Conservation (phyloP, 1,140 invertebrate genomes). For the Lepidurus packardi region DNA sequence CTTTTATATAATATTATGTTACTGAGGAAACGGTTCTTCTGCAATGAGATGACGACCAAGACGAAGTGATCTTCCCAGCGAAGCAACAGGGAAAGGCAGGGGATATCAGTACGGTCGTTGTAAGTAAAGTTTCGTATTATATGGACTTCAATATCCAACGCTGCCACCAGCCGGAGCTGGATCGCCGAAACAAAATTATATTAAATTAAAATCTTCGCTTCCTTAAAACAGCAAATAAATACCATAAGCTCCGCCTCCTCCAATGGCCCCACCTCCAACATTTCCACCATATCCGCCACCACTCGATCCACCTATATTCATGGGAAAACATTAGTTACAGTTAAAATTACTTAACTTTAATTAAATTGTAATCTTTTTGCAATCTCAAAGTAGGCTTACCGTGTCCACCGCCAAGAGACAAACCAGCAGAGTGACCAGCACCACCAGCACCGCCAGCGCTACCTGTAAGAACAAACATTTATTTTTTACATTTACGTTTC, state of each 20-base stretch:
- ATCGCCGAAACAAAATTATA: no score
- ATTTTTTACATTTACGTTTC: neutral
- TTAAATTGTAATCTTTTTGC: neutral
- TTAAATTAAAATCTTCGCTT: no score
- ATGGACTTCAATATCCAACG: neutral
- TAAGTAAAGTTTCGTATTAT: neutral
- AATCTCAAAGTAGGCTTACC: neutral
- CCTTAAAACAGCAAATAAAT: no score
- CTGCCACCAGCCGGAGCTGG: neutral
- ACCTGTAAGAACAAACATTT: neutral
- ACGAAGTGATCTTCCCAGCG: neutral
- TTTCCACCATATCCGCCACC: neutral
- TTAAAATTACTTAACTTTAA: neutral
- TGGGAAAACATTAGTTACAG: no score
- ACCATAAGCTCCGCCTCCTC: neutral
- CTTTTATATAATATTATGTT: slow-evolving; percentile 13
- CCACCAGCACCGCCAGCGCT: neutral
- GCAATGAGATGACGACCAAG: slow-evolving; percentile 8
- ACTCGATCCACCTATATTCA: neutral
- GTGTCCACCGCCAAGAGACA: slow-evolving; percentile 3
- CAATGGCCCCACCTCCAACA: neutral
- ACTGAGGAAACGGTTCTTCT: neutral
- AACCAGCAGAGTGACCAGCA: neutral
- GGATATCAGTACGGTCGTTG: neutral
- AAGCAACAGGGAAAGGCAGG: slow-evolving; percentile 17